A percentile compares a stretch with the other conserved stretches of the same genome.
Conservation (phyloP, 2,888 invertebrate genomes). For the Incurvaria masculella region DNA sequence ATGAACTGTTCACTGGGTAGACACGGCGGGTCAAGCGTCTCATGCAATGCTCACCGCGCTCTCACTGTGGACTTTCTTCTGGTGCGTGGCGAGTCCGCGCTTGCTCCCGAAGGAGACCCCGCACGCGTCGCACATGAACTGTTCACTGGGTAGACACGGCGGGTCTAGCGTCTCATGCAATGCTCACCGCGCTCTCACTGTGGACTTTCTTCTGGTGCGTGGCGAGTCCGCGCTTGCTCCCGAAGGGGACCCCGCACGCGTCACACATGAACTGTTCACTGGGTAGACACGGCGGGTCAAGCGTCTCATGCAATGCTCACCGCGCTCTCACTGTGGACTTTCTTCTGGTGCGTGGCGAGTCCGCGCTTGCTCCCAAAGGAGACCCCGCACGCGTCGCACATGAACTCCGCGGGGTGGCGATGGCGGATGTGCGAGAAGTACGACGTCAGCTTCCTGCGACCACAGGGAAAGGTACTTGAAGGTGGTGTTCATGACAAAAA, state of each 20-base stretch:
- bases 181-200: constrained; percentile 19
- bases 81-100: constrained; percentile 32
- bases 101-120: constrained; percentile 33
- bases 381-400: constrained; percentile 32
- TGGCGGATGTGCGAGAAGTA: constrained; percentile 33
- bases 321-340: constrained; percentile 24
- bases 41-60: too few species aligned
- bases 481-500: too few species aligned
- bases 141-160: too few species aligned
- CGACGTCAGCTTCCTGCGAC: constrained; percentile 33
- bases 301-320: too few species aligned
- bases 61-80: constrained; percentile 27
- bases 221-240: constrained; percentile 28
- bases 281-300: too few species aligned
- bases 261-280: too few species aligned
- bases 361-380: constrained; percentile 32
- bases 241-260: constrained; percentile 32
- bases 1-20: too few species aligned
- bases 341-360: constrained; percentile 31
- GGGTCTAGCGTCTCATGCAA: too few species aligned
- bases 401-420: constrained; percentile 28
- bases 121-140: constrained; percentile 32
- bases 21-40: too few species aligned
- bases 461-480: too few species aligned
- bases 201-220: constrained; percentile 36